Evolutionary conservation across 2,888 invertebrate species (phyloP).

Genomic region (Stenchaetothrips biformis): DNA sequence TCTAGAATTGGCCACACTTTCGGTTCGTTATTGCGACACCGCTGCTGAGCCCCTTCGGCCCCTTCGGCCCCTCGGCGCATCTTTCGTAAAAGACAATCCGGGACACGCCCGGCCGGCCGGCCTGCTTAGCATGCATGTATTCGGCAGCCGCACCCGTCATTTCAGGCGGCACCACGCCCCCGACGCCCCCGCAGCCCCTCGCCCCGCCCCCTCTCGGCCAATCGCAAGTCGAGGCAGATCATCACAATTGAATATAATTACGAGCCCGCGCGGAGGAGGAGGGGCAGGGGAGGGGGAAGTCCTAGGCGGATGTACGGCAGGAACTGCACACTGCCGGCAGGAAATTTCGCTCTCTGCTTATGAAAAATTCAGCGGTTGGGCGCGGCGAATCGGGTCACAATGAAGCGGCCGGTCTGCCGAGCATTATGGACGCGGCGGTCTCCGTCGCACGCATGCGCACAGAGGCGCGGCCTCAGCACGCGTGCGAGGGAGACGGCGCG

Average conservation of each 20-base stretch:
- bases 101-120: not conserved
- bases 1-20: too few relatives aligned
- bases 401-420: not conserved
- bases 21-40: too few relatives aligned
- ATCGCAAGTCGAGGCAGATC: not conserved
- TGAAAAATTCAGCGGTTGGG: not conserved
- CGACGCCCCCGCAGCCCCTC: slow-evolving; percentile 7
- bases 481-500: slow-evolving; percentile 29
- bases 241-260: slow-evolving; percentile 9
- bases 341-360: too few relatives aligned
- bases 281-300: not conserved
- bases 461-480: not conserved
- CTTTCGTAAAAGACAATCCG: slow-evolving; percentile 13
- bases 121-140: slow-evolving; percentile 21
- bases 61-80: not conserved
- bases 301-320: not conserved
- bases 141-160: slow-evolving; percentile 23
- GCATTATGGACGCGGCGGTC: not conserved
- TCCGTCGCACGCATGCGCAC: not conserved
- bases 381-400: not conserved
- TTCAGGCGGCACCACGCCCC: not conserved
- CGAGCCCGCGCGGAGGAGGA: not conserved
- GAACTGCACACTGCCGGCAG: slow-evolving; percentile 27
- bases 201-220: not conserved
- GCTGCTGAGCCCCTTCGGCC: too few relatives aligned